Conservation (phyloP, 2,888 invertebrate genomes). For the Hydrotaea cyrtoneurina region DNA sequence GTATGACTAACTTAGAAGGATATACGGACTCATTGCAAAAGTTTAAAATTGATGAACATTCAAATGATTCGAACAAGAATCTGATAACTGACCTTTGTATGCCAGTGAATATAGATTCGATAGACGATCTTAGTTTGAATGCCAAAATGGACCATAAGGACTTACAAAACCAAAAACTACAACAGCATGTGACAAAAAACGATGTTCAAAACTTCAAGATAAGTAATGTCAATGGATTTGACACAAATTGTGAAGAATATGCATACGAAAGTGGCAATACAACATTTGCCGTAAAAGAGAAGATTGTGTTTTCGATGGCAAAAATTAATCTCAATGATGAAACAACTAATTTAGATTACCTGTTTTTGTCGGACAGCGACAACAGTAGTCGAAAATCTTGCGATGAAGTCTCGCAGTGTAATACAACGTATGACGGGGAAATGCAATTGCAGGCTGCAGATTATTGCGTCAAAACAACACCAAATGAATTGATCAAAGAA, state of each 20-base stretch:
- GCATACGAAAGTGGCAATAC: not conserved
- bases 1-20: not conserved
- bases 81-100: not conserved
- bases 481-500: not conserved
- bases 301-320: slow-evolving; percentile 52
- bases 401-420: not conserved
- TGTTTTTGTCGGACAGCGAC: slow-evolving; percentile 48
- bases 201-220: not conserved
- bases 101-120: slow-evolving; percentile 4
- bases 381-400: slow-evolving; percentile 37
- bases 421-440: not conserved
- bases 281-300: not conserved
- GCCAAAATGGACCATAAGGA: not conserved
- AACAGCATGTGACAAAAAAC: not conserved
- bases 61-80: not conserved
- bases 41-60: not conserved
- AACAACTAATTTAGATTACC: not conserved
- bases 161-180: not conserved
- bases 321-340: slow-evolving; percentile 52
- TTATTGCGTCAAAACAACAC: not conserved
- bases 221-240: not conserved
- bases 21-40: not conserved
- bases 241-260: too few relatives aligned
- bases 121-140: not conserved
- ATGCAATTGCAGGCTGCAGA: not conserved